Percentiles rank a stretch among this genome's conserved stretches.
Conservation (phyloP, 2,888 invertebrate species). For the Dasypolia templi region DNA sequence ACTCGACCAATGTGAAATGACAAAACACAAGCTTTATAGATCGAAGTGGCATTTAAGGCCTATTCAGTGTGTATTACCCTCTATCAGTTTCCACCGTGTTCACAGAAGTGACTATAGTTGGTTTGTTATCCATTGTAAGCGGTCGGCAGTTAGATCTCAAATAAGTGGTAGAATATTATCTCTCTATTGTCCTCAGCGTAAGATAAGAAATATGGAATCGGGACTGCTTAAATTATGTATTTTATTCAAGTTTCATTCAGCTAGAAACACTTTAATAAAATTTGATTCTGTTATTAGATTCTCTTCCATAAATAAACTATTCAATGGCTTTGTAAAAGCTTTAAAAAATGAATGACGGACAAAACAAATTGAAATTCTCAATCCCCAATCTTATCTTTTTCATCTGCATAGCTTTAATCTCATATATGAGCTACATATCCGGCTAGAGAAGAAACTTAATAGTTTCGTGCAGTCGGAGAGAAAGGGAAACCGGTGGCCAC, state of each 20-base stretch:
- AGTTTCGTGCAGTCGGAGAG: slow-evolving; percentile 70
- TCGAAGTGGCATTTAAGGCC: slow-evolving; percentile 47
- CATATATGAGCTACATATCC: slow-evolving; percentile 47
- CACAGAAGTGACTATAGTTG: slow-evolving; percentile 39
- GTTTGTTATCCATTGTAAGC: slow-evolving; percentile 45
- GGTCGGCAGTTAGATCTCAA: slow-evolving; percentile 47
- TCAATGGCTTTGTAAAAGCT: not conserved
- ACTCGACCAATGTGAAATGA: slow-evolving; percentile 50
- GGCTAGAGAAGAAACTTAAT: slow-evolving; percentile 63
- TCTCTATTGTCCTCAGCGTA: slow-evolving; percentile 39
- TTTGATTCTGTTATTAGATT: not conserved
- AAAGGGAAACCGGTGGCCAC: slow-evolving; percentile 78
- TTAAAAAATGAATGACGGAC: not conserved
- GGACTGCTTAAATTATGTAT: slow-evolving; percentile 18
- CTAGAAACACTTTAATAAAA: not conserved
- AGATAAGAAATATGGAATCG: slow-evolving; percentile 44
- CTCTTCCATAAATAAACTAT: slow-evolving; percentile 13
- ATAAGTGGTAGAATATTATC: slow-evolving; percentile 54
- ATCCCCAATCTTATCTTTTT: not conserved
- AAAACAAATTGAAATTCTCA: not conserved
- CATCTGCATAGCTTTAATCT: slow-evolving; percentile 43
- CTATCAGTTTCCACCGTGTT: slow-evolving; percentile 43
- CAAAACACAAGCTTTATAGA: slow-evolving; percentile 47
- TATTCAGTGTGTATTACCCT: slow-evolving; percentile 48
- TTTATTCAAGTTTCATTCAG: slow-evolving; percentile 5